Base-by-base conservation (phyloP, 2,888 invertebrate genomes). In the Eudasyphora cyanicolor region DNA sequence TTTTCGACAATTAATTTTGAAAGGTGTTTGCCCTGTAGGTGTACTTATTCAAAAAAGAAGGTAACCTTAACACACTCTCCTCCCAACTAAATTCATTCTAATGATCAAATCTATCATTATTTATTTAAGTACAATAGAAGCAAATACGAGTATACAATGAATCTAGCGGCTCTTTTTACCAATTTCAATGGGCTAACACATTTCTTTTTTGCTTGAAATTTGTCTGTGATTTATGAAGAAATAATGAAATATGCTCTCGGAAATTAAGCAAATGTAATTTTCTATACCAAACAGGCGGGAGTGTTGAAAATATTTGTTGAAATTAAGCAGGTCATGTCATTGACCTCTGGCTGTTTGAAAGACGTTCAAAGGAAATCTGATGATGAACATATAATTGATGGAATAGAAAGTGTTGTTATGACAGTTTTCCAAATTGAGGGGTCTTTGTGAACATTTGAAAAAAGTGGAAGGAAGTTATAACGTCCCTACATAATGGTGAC, bases 1-100 rank as follows among this genome's bases (percentile, higher is more conserved):
- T 64, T 19, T 19, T 24, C 12, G 19, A 6, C 17, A 19, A 32
- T 42, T 57, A 10, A 57, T 35, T 73, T 73, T 54, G 27, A 60
- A 74, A 74, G 57, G 60, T 74, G 60, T 74, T 60, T 74, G 74
- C 74, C 74, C 57, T 74, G 27, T 12, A 19, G 45, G 17, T 42
- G 42, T 74, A 54, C 6, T 6, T 17, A n/a, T n/a, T n/a, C n/a
- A n/a, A n/a, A n/a, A n/a, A n/a, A 49, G 17, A 49, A 17, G 19
- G 49, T 7, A 6, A 49, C n/a, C 8, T 17, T 17, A 49, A 19
- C 49, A 49, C 17, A 49, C 2, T 17, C 2, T n/a, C 3, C n/a
- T 6, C 6, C 10, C 6, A 8, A 2, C 17, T 2, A 49, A 2
- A 14, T 17, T 17, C n/a, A 7, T 17, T 49, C 49, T 49, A 17